A percentile compares a stretch with the other conserved stretches of the same genome.
Evolutionary conservation across 1,140 invertebrate genomes (phyloP).

Genomic region (Ooceraea biroi): DNA sequence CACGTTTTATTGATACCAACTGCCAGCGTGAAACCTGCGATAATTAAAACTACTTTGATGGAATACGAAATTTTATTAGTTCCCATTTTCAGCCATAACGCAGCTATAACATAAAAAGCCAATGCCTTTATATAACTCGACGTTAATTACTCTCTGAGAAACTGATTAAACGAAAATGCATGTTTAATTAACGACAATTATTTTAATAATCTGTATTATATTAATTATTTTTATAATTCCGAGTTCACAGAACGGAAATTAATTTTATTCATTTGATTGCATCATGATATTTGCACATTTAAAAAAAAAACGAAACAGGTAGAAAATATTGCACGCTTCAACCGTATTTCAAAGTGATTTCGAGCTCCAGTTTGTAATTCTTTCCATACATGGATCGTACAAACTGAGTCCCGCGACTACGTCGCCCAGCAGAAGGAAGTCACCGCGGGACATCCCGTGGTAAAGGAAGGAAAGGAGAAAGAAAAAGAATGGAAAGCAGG

Average conservation of each 20-base stretch:
- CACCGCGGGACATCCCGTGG: neutral
- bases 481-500: constrained; percentile 29
- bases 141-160: constrained; percentile 22
- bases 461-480: neutral
- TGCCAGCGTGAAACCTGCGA: neutral
- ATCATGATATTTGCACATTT: neutral
- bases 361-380: neutral
- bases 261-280: neutral
- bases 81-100: too few species aligned
- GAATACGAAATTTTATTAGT: constrained; percentile 21
- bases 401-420: neutral
- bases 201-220: neutral
- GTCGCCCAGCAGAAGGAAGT: neutral
- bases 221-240: neutral
- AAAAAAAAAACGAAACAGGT: neutral
- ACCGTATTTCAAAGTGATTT: neutral
- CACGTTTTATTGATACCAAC: neutral
- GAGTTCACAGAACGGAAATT: neutral
- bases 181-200: constrained; percentile 12
- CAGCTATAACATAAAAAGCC: neutral
- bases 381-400: constrained; percentile 15
- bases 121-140: neutral
- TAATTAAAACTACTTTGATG: constrained; percentile 22
- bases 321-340: neutral
- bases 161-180: constrained; percentile 15